Conservation (phyloP, 1,140 invertebrate species). For the Riptortus pedestris region DNA sequence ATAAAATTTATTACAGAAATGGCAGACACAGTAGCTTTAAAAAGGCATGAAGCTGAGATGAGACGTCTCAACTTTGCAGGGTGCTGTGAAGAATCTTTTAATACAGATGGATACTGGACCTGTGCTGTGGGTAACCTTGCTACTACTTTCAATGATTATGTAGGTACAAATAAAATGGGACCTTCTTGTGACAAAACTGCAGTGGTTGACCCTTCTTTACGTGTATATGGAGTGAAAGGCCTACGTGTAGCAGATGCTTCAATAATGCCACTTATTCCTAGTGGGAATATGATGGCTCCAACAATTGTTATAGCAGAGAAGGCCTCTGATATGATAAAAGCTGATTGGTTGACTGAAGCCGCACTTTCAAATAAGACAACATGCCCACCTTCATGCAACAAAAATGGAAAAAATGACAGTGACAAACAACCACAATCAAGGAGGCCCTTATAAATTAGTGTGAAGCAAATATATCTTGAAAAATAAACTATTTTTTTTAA, state of each 20-base stretch:
- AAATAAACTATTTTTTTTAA: too few relatives aligned
- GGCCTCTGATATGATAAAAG: constrained; percentile 62
- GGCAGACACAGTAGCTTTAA: constrained; percentile 47
- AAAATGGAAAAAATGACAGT: neutral
- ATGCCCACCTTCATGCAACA: neutral
- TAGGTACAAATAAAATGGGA: constrained; percentile 71
- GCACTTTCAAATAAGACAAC: neutral
- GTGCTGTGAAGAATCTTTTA: constrained; percentile 29
- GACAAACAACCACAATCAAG: neutral
- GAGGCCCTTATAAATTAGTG: too few relatives aligned
- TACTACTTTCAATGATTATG: constrained; percentile 50
- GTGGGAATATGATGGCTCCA: constrained; percentile 68
- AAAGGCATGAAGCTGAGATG: constrained; percentile 35
- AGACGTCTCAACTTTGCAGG: constrained; percentile 19
- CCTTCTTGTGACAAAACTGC: constrained; percentile 45
- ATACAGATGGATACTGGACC: constrained; percentile 38
- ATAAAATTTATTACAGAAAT: constrained; percentile 41
- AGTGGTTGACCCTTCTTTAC: constrained; percentile 54
- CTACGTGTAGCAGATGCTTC: constrained; percentile 67
- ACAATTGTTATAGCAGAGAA: constrained; percentile 72
- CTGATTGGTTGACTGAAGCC: constrained; percentile 26
- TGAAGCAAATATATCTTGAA: too few relatives aligned
- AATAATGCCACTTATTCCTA: constrained; percentile 53
- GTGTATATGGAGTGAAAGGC: constrained; percentile 51
- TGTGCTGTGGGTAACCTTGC: constrained; percentile 32